Base-by-base conservation (phyloP, 2,797 vertebrate genomes). In the Iguana delicatissima region DNA sequence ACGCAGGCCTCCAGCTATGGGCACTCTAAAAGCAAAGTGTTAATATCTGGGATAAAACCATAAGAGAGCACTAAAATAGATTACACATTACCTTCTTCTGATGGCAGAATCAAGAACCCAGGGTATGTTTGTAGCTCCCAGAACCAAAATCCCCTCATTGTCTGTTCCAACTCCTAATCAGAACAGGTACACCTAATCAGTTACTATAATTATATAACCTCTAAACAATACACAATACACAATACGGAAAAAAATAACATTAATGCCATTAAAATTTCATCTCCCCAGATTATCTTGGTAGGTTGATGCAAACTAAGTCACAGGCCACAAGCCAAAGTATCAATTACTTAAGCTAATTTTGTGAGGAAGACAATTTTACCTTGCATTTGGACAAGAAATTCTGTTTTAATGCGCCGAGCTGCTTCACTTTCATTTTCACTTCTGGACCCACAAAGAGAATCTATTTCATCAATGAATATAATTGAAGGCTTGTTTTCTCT, bases 91-190 rank as follows among this genome's bases (percentile, higher is more conserved):
- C 99, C 99, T 97, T 97, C 99, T 98, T 91, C 99, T 98, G 96
- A 99, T 99, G 93, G 99, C 99, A 90, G 99, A 99, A 96, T 99
- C 99, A 90, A 99, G 97, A 93, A 99, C 99, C 99, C 99, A 99
- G 0, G 99, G 99, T 96, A 99, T 99, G 95, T 99, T 99, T 96
- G 99, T 99, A 13, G 99, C 99, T 91, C 99, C 99, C n/a, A 99
- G 98, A 91, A 99, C 99, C 95, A 99, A 97, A 94, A 99, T 99
- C 80, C 99, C 99, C 79, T 99, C 98, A 84, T 99, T 99, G 97
- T 99, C 97, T 93, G 97, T 98, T 50, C 99, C 99, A 93, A 99
- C 99, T 72, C 99, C 99, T 99, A 1, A 96, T 38, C 10, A 94
- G 77, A 91, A 93, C 10, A 96, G 64, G 91, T 52, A 93, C 50